A percentile compares a stretch with the other conserved stretches of the same genome.
Conservation (phyloP, 1,140 invertebrate species). For the Drosophila tsacasi region DNA sequence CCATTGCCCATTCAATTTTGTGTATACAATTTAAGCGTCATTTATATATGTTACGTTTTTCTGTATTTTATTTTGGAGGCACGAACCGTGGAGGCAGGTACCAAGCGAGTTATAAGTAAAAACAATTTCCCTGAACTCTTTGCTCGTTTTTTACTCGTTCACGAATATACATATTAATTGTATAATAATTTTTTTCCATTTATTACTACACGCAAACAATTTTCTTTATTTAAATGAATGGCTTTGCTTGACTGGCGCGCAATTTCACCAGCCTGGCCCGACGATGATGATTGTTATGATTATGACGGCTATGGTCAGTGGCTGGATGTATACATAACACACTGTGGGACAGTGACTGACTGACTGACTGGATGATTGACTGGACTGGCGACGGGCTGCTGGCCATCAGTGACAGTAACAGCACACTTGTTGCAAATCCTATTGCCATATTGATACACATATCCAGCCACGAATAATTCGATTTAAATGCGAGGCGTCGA, state of each 20-base stretch:
- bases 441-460: slow-evolving; percentile 8
- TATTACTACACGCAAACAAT: slow-evolving; percentile 70
- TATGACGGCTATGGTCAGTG: slow-evolving; percentile 23
- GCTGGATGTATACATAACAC: slow-evolving; percentile 7
- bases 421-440: slow-evolving; percentile 63
- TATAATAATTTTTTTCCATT: slow-evolving; percentile 74
- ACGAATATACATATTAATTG: slow-evolving; percentile 62
- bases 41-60: slow-evolving; percentile 14
- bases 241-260: slow-evolving; percentile 70
- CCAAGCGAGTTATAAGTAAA: slow-evolving; percentile 16
- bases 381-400: slow-evolving; percentile 11
- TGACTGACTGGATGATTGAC: slow-evolving; percentile 27
- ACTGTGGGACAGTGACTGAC: slow-evolving; percentile 22
- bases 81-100: slow-evolving; percentile 60
- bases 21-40: slow-evolving; percentile 35
- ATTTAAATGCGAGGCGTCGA: slow-evolving; percentile 63
- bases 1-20: slow-evolving; percentile 29
- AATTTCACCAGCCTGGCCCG: slow-evolving; percentile 59
- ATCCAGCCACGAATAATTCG: slow-evolving; percentile 60
- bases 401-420: slow-evolving; percentile 41
- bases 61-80: slow-evolving; percentile 43
- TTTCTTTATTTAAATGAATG: slow-evolving; percentile 81
- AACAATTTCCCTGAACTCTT: slow-evolving; percentile 23
- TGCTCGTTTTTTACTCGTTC: slow-evolving; percentile 22
- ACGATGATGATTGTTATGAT: slow-evolving; percentile 7